Conservation (phyloP, 2,113 vertebrate genomes). For the Aix galericulata region DNA sequence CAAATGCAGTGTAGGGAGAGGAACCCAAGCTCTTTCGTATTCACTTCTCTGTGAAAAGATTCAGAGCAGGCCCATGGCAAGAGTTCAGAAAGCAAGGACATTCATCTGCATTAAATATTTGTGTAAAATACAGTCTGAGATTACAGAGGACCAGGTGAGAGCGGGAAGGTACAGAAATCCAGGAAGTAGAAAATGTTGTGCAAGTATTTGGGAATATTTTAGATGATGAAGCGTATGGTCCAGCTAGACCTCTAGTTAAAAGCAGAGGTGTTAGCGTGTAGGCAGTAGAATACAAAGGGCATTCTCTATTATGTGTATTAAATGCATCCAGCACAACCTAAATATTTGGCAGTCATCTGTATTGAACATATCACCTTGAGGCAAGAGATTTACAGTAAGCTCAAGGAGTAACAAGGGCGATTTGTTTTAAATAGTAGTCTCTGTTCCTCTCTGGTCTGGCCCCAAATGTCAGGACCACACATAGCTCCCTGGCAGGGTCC, state of each 20-base stretch:
- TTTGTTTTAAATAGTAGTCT: neutral
- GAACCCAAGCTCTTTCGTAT: slow-evolving; percentile 85
- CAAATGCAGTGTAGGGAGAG: slow-evolving; percentile 56
- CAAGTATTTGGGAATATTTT: neutral
- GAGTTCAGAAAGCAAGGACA: slow-evolving; percentile 24
- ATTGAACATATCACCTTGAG: neutral
- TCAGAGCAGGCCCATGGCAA: slow-evolving; percentile 9
- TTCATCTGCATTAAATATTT: neutral
- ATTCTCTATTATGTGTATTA: neutral
- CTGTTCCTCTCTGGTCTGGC: neutral
- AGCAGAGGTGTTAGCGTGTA: neutral
- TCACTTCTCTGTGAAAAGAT: slow-evolving; percentile 81
- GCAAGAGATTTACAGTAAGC: neutral
- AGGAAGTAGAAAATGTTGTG: neutral
- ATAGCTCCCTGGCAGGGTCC: neutral
- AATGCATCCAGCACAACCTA: neutral
- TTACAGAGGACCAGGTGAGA: neutral
- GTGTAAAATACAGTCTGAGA: neutral
- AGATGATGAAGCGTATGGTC: neutral
- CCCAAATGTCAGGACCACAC: neutral
- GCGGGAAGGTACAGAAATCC: neutral
- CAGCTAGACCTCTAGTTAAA: neutral
- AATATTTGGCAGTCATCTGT: neutral
- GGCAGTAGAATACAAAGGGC: neutral
- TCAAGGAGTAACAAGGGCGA: neutral